Conservation (phyloP, 2,797 vertebrate genomes). For the Tauraco hartlaubi region DNA sequence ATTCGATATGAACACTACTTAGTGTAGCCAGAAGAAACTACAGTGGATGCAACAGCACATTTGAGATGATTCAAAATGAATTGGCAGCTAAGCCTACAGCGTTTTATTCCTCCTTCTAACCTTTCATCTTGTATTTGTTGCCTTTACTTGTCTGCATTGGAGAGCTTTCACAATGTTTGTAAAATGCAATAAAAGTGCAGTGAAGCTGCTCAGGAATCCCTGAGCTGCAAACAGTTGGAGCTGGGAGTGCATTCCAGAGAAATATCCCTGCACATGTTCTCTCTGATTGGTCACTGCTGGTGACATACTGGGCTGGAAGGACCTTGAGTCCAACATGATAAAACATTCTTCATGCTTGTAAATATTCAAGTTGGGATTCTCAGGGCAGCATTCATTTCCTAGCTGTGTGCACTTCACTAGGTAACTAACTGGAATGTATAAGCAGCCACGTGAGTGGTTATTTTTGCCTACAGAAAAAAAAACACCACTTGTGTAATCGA, state of each 20-base stretch:
- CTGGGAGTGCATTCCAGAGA: constrained; percentile 23
- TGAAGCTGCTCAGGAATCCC: background rate
- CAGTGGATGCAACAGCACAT: background rate
- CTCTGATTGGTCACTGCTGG: background rate
- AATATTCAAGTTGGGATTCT: background rate
- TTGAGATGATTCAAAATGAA: background rate
- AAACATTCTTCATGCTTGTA: background rate
- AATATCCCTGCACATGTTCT: constrained; percentile 1
- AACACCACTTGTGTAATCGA: background rate
- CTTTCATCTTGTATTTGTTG: background rate
- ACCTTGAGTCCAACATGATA: background rate
- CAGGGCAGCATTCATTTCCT: background rate
- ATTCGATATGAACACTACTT: background rate
- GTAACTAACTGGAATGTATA: background rate
- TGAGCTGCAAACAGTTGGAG: background rate
- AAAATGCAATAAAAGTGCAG: background rate
- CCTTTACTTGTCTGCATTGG: background rate
- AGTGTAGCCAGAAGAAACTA: background rate
- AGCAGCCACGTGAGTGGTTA: background rate
- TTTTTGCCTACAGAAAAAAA: background rate
- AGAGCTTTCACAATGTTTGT: background rate
- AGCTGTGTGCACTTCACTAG: background rate
- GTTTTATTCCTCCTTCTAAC: background rate
- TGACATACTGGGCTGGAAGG: background rate
- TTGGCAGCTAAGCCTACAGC: background rate